These are phyloP conservation scores for Arenaria interpres DNA, from an alignment of 2,113 vertebrate species.

Conservation along the genomic window DNA sequence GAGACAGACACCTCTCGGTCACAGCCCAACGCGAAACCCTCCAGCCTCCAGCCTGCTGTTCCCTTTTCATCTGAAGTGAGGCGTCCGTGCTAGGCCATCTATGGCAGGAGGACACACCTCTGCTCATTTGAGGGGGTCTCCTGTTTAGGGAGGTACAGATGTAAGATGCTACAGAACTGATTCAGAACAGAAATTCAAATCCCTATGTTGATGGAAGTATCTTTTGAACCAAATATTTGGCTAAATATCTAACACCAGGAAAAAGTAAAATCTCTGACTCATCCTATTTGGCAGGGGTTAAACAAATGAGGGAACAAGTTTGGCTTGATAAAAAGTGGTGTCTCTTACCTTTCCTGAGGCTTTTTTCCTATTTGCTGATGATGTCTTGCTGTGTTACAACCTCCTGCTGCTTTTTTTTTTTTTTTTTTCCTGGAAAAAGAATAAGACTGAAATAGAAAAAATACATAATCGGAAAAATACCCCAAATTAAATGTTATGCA, in stretches of 20 bases:
- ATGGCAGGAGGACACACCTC: not conserved
- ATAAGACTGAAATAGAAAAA: not conserved
- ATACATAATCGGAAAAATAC: not conserved
- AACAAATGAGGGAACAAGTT: not conserved
- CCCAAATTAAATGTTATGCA: not conserved
- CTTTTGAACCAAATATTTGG: not conserved
- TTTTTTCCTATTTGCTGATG: not conserved
- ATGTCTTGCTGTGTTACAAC: not conserved
- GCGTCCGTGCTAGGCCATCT: not conserved
- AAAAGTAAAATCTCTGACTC: not conserved
- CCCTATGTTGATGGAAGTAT: not conserved
- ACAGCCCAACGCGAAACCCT: not conserved
- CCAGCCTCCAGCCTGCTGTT: not conserved
- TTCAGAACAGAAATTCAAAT: not conserved
- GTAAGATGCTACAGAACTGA: not conserved
- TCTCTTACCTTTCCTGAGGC: not conserved
- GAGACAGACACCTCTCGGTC: not conserved
- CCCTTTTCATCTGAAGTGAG: not conserved
- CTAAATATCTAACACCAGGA: not conserved
- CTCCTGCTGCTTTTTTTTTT: not conserved
- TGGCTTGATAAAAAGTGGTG: not conserved
- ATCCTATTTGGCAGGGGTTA: not conserved
- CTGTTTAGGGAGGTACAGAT: not conserved
- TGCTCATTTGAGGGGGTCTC: not conserved
- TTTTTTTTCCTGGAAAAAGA: not conserved